Conservation (phyloP, 1,140 invertebrate genomes). For the Pseudoatta argentina region DNA sequence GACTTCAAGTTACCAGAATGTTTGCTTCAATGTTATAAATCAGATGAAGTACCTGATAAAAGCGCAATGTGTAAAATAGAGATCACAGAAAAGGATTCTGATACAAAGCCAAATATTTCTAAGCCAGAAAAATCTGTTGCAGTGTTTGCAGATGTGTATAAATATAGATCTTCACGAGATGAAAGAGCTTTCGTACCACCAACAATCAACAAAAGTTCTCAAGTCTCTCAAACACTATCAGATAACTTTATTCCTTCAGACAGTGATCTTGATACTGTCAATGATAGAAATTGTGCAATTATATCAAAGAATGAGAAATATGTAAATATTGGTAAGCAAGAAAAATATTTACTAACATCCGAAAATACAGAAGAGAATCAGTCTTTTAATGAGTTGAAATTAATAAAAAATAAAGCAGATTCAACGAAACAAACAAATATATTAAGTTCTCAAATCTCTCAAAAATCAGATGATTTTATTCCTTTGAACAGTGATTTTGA, state of each 20-base stretch:
- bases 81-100: slow-evolving; percentile 16
- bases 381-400: background rate
- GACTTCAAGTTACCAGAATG: slow-evolving; percentile 53
- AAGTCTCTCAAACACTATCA: background rate
- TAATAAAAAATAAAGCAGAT: slow-evolving; percentile 38
- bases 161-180: slow-evolving; percentile 74
- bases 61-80: background rate
- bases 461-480: slow-evolving; percentile 70
- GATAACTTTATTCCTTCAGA: slow-evolving; percentile 73
- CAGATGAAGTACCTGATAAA: background rate
- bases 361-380: background rate
- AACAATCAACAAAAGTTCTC: background rate
- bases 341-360: slow-evolving; percentile 6
- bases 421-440: background rate
- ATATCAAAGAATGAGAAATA: slow-evolving; percentile 40
- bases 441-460: background rate
- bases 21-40: slow-evolving; percentile 44
- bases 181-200: slow-evolving; percentile 79
- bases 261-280: slow-evolving; percentile 33
- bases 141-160: slow-evolving; percentile 74
- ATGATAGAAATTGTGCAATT: slow-evolving; percentile 54
- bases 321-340: slow-evolving; percentile 13
- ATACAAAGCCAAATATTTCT: slow-evolving; percentile 13
- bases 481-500: slow-evolving; percentile 60
- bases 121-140: slow-evolving; percentile 49